Evolutionary conservation across 2,113 vertebrate species (phyloP).

Genomic region (Ovis aries): DNA sequence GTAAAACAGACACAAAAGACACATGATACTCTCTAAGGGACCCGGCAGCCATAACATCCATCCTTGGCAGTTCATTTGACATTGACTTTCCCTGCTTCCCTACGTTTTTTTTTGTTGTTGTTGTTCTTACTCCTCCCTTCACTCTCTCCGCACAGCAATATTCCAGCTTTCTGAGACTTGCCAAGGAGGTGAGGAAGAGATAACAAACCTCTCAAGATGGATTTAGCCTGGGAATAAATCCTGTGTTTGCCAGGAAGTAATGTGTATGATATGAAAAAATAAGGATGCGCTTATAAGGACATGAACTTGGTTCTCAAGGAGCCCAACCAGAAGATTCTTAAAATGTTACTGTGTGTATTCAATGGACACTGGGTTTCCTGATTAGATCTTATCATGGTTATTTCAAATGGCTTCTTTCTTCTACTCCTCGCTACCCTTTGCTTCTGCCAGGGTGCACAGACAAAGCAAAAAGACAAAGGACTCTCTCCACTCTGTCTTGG

Average conservation of each 20-base stretch:
- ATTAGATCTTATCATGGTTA: constrained; percentile 84
- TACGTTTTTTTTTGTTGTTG: constrained; percentile 73
- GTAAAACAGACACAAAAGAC: constrained; percentile 87
- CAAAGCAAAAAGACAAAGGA: constrained; percentile 81
- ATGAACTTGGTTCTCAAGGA: constrained; percentile 83
- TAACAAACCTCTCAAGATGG: constrained; percentile 92
- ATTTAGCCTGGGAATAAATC: constrained; percentile 88
- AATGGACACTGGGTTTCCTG: constrained; percentile 81
- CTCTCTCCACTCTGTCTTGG: constrained; percentile 55
- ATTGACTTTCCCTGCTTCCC: constrained; percentile 90
- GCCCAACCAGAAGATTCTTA: constrained; percentile 77
- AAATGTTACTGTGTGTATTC: constrained; percentile 81
- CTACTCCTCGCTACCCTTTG: constrained; percentile 69
- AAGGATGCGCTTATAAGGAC: constrained; percentile 74
- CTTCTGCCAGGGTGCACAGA: constrained; percentile 67
- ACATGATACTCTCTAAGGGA: constrained; percentile 84
- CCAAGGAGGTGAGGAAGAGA: constrained; percentile 86
- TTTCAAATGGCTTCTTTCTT: constrained; percentile 82
- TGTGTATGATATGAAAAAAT: constrained; percentile 83
- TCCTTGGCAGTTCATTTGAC: constrained; percentile 91
- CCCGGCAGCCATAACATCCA: constrained; percentile 90
- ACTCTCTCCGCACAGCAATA: constrained; percentile 80
- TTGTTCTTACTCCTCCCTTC: constrained; percentile 55
- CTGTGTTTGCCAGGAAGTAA: constrained; percentile 85
- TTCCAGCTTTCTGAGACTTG: constrained; percentile 85